Percentiles rank a stretch among this genome's conserved stretches.
Evolutionary conservation across 2,888 invertebrate genomes (phyloP).

Genomic region (Pseudococcus longispinus): DNA sequence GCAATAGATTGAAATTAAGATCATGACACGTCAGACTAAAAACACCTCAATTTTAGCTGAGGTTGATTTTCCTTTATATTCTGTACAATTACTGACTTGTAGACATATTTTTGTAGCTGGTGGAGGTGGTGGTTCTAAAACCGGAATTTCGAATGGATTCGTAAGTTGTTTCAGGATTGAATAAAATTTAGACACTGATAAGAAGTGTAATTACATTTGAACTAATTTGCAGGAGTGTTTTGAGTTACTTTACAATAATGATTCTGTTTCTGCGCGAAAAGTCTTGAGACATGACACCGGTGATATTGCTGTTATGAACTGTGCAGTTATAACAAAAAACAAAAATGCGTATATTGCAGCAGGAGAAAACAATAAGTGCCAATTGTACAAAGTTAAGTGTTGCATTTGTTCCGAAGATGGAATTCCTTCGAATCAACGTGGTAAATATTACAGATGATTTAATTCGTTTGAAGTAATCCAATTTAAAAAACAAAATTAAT

Average conservation of each 20-base stretch:
- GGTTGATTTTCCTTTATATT: slow-evolving; percentile 92
- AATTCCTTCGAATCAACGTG: slow-evolving; percentile 33
- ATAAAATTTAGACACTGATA: neutral
- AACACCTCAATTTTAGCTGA: slow-evolving; percentile 71
- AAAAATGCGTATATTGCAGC: slow-evolving; percentile 83
- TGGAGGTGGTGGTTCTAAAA: slow-evolving; percentile 95
- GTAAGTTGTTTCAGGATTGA: slow-evolving; percentile 69
- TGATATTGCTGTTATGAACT: slow-evolving; percentile 90
- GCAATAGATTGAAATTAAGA: neutral
- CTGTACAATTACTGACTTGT: slow-evolving; percentile 87
- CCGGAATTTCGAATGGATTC: slow-evolving; percentile 96
- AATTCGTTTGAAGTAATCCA: neutral
- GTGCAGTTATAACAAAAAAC: slow-evolving; percentile 75
- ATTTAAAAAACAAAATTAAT: neutral
- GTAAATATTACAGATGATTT: neutral
- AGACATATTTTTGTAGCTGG: slow-evolving; percentile 95
- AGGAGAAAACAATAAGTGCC: slow-evolving; percentile 91
- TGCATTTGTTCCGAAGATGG: slow-evolving; percentile 20
- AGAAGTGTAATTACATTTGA: neutral
- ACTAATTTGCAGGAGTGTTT: slow-evolving; percentile 80
- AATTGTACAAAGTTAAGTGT: slow-evolving; percentile 75
- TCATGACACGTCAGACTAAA: slow-evolving; percentile 39
- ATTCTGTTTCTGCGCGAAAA: slow-evolving; percentile 83
- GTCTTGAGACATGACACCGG: slow-evolving; percentile 89
- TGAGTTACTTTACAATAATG: slow-evolving; percentile 85